Base-by-base conservation (phyloP, 1,140 invertebrate genomes). In the Achatina immaculata region DNA sequence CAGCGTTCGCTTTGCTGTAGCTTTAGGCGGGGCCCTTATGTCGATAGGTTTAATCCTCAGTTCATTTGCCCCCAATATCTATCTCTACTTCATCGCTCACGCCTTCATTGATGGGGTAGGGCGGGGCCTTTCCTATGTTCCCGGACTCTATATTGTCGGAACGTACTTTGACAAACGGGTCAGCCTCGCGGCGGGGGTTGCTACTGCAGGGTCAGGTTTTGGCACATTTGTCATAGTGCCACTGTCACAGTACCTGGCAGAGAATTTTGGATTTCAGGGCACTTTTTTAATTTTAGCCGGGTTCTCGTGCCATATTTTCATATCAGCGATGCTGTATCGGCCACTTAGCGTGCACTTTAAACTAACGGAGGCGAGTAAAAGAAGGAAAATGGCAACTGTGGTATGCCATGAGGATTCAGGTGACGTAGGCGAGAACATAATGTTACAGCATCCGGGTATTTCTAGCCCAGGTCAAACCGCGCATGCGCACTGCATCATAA, bases 1-100 rank as follows among this genome's bases (percentile, higher is more conserved):
- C 86, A 97, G 97, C 21, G 98, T 98, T 90, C 93, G 97, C 65
- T 90, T 93, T 3, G 96, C 98, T 0, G 95, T 95, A 0, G 95
- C 98, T 36, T 84, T 94, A 0, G 98, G 98, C 58, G 94, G 94
- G 83, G 68, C 97, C 9, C 91, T 98, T 77, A 94, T 94, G 38
- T 92, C 94, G 51, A 48, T 92, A 19, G 95, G 95, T 24, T 96
- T 98, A 86, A 91, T 94, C 0, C 84, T 96, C 0, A 96, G 95
- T 2, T 95, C 94, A 87, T 95, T 95, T 87, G 95, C 96, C 38
- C 93, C 92, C 0, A 95, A 94, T 78, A 92, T 98, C 34, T 93
- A 94, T 83, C 94, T 93, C 85, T 92, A 98, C 6, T 96, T 95
- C 89, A 78, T 97, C 9, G 92, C 95, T 38, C 98, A 96, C 89